Evolutionary conservation across 30 jellyfish, hydroid and myxozoan genomes (phyloP).

Genomic region (Nemopilema nomurai): DNA sequence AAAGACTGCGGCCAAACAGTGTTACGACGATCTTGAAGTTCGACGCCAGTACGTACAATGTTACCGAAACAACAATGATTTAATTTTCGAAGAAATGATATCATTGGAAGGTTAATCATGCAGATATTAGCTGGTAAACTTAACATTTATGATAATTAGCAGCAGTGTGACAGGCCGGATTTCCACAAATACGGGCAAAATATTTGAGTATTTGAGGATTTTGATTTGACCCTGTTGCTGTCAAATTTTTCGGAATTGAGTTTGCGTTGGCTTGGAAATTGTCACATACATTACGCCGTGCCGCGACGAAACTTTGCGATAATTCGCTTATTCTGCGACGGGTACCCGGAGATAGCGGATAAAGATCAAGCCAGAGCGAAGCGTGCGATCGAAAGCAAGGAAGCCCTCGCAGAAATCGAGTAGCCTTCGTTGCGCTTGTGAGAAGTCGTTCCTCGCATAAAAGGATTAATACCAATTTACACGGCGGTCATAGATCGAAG

Average conservation of each 20-base stretch:
- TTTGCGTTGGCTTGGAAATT: not conserved
- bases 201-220: not conserved
- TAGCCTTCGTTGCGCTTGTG: not conserved
- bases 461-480: not conserved
- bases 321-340: not conserved
- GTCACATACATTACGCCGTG: not conserved
- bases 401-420: not conserved
- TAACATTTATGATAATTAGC: not conserved
- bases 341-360: slow-evolving; percentile 13
- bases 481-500: not conserved
- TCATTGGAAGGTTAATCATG: not conserved
- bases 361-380: slow-evolving; percentile 12
- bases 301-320: not conserved
- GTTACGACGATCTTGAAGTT: not conserved
- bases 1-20: not conserved
- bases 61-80: not conserved
- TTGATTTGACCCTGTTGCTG: not conserved
- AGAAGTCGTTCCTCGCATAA: not conserved
- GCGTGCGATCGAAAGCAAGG: not conserved
- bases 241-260: not conserved
- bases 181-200: not conserved
- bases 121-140: not conserved
- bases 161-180: not conserved
- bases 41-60: not conserved
- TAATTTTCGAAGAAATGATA: not conserved